Conservation (phyloP, 2,797 vertebrate species). For the Danionella dracula region DNA sequence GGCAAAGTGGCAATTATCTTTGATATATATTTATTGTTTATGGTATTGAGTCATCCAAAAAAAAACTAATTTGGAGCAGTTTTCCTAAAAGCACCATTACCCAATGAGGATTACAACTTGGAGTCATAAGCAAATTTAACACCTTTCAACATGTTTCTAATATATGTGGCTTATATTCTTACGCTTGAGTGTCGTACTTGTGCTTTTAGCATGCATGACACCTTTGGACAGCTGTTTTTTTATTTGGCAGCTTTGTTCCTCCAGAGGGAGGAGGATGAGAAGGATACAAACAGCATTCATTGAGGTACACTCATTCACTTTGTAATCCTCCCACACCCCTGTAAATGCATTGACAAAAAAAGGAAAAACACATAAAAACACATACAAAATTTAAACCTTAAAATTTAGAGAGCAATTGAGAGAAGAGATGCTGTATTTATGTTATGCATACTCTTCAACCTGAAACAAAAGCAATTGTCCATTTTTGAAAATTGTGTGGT, state of each 20-base stretch:
- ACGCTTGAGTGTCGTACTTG: not conserved
- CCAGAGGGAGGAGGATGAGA: conserved; percentile 13
- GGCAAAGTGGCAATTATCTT: too few relatives aligned
- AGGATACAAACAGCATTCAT: conserved; percentile 25
- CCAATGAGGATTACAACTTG: too few relatives aligned
- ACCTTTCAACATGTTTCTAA: too few relatives aligned
- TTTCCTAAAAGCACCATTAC: too few relatives aligned
- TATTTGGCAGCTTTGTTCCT: conserved; percentile 13
- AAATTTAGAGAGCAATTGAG: conserved; percentile 34
- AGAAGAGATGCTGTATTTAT: conserved; percentile 22
- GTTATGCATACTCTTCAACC: conserved; percentile 12
- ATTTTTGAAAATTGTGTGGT: not conserved
- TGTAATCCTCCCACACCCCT: conserved; percentile 10
- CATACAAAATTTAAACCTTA: conserved; percentile 24
- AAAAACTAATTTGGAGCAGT: too few relatives aligned
- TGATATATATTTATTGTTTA: too few relatives aligned
- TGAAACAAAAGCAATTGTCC: conserved; percentile 10
- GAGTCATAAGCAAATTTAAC: too few relatives aligned
- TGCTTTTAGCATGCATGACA: conserved; percentile 14
- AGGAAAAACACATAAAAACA: not conserved
- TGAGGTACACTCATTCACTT: conserved; percentile 2
- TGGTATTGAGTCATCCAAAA: too few relatives aligned
- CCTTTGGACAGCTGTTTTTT: conserved; percentile 29
- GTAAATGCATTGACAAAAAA: conserved; percentile 15
- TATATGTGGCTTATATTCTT: too few relatives aligned